phyloP scores from a whole-genome alignment of 30 jellyfish, hydroid and myxozoan species.

The Hydractinia symbiolongicarpus region DNA sequence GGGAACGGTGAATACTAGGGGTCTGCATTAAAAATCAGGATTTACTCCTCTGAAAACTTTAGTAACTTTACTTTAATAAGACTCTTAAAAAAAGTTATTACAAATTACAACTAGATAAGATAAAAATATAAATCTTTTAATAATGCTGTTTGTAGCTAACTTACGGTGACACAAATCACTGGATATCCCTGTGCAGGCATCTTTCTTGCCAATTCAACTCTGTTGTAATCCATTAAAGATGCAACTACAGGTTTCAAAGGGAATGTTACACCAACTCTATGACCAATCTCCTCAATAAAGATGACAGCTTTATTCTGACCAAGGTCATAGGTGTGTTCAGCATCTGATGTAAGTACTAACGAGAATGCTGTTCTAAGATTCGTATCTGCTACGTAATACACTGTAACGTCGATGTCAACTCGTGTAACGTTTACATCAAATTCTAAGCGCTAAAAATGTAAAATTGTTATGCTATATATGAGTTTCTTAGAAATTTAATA shows the following conservation, averaged over 20 bases:
- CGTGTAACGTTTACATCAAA: conserved; percentile 60
- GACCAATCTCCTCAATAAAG: conserved; percentile 74
- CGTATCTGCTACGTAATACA: conserved; percentile 57
- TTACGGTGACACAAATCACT: conserved; percentile 94
- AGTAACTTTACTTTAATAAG: not conserved
- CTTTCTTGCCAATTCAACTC: conserved; percentile 34
- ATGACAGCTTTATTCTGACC: conserved; percentile 66
- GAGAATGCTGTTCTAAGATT: conserved; percentile 85
- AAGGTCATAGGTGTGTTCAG: conserved; percentile 42
- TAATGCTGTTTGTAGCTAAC: not conserved
- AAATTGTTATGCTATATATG: not conserved
- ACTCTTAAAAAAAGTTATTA: not conserved
- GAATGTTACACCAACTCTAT: conserved; percentile 82
- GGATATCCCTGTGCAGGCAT: conserved; percentile 92
- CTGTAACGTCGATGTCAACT: conserved; percentile 45
- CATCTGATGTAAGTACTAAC: conserved; percentile 46
- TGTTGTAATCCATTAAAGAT: conserved; percentile 77
- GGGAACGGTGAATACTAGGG: no score
- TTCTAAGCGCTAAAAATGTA: conserved; percentile 38
- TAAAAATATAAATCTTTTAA: not conserved
- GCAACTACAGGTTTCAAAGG: conserved; percentile 87
- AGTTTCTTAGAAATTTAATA: not conserved
- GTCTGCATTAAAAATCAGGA: no score
- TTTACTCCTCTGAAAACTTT: no score
- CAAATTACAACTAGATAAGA: not conserved